Percentiles rank a stretch among this genome's conserved stretches.
Evolutionary conservation across 2,888 invertebrate species (phyloP).

Genomic region (Homarus gammarus): DNA sequence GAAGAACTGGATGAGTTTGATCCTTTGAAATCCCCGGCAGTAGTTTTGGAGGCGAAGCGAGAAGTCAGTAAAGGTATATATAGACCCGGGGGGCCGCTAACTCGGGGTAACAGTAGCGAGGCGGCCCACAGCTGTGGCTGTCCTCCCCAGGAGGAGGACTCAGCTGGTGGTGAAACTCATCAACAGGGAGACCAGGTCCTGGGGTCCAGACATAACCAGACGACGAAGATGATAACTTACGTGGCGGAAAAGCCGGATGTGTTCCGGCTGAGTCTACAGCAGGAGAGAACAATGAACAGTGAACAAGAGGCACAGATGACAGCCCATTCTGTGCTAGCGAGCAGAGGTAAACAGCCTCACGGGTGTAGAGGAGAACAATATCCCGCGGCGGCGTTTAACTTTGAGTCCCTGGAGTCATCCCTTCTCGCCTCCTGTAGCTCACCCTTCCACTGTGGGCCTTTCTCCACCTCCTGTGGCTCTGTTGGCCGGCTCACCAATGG

Average conservation of each 20-base stretch:
- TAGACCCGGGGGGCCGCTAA: not conserved
- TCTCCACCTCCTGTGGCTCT: slow-evolving; percentile 31
- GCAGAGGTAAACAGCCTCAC: not conserved
- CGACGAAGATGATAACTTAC: slow-evolving; percentile 22
- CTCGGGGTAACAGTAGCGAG: too few relatives aligned
- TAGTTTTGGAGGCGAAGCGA: not conserved
- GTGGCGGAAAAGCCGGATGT: slow-evolving; percentile 18
- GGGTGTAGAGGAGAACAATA: not conserved
- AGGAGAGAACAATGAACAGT: not conserved
- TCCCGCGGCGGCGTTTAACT: slow-evolving; percentile 30
- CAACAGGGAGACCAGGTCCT: not conserved
- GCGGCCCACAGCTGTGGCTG: too few relatives aligned
- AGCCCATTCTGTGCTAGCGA: too few relatives aligned
- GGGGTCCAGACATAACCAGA: not conserved
- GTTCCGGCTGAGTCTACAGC: slow-evolving; percentile 12
- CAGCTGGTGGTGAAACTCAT: not conserved
- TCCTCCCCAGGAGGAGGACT: not conserved
- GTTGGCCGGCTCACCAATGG: not conserved
- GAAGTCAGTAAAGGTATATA: not conserved
- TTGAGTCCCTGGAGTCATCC: slow-evolving; percentile 31
- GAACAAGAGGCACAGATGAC: not conserved
- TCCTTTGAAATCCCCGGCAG: slow-evolving; percentile 31
- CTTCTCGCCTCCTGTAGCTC: slow-evolving; percentile 35
- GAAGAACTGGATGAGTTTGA: slow-evolving; percentile 55
- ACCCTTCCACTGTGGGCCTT: slow-evolving; percentile 47